Evolutionary conservation across 2,113 vertebrate species (phyloP).

Genomic region (Eurystomus gularis): DNA sequence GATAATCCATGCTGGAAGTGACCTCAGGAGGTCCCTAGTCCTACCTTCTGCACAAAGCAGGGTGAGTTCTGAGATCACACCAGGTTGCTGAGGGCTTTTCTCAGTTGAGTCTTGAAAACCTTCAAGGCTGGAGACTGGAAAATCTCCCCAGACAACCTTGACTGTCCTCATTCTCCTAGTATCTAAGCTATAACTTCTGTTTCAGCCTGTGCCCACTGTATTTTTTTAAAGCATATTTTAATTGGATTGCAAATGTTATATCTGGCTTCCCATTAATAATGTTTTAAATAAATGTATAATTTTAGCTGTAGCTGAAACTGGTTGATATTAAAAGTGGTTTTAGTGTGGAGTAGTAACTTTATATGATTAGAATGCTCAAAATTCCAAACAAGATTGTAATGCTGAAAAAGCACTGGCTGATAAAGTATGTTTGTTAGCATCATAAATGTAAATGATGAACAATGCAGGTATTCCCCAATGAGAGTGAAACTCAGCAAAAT

Average conservation of each 20-base stretch:
- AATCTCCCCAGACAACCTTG: neutral
- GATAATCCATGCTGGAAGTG: neutral
- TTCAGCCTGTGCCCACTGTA: neutral
- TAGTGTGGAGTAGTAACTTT: neutral
- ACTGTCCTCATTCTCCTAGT: neutral
- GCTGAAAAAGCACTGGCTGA: neutral
- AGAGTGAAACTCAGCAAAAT: slow-evolving; percentile 26
- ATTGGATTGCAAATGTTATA: neutral
- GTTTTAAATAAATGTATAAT: neutral
- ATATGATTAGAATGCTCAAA: neutral
- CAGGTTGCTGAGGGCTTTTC: neutral
- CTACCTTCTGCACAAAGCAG: neutral
- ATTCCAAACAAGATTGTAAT: neutral
- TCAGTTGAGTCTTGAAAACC: neutral
- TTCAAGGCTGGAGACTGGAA: neutral
- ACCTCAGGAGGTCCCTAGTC: neutral
- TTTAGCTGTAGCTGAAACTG: slow-evolving; percentile 2
- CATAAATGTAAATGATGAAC: neutral
- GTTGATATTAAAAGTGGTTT: neutral
- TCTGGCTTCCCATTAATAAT: neutral
- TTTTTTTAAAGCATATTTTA: neutral
- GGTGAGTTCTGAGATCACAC: neutral
- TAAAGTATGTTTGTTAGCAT: neutral
- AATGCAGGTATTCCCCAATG: slow-evolving; percentile 15
- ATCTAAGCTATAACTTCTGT: neutral